Conservation (phyloP, 2,113 vertebrate genomes). For the Irena cyanogastra region DNA sequence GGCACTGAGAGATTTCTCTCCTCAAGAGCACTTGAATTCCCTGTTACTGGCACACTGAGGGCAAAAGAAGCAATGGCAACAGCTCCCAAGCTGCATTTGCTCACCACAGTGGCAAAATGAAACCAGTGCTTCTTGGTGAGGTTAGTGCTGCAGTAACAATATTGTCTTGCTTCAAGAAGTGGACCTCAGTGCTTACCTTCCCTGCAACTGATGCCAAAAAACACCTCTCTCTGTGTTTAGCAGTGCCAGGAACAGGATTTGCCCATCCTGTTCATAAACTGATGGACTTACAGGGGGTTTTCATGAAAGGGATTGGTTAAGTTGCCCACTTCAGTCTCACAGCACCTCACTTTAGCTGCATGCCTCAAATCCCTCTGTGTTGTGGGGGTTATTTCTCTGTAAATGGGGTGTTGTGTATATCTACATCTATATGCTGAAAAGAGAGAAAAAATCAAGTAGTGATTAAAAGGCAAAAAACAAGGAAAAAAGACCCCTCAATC, state of each 20-base stretch:
- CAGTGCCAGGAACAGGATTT: not conserved
- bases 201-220: not conserved
- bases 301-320: not conserved
- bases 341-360: not conserved
- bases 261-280: not conserved
- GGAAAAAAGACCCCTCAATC: accelerated
- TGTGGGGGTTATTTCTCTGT: not conserved
- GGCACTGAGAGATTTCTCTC: not conserved
- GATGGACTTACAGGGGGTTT: not conserved
- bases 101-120: conserved; percentile 75
- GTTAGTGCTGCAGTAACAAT: conserved; percentile 85
- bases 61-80: not conserved
- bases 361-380: accelerated
- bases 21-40: accelerated
- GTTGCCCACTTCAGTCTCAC: not conserved
- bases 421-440: not conserved
- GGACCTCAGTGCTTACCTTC: not conserved
- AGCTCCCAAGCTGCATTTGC: not conserved
- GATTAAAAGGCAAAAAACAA: not conserved
- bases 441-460: not conserved
- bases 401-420: not conserved
- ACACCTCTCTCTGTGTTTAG: not conserved
- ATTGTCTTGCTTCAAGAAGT: conserved; percentile 2
- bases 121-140: conserved; percentile 87
- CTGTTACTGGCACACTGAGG: accelerated